phyloP scores from a whole-genome alignment of 2,888 invertebrate species.

The Philonicus albiceps region DNA sequence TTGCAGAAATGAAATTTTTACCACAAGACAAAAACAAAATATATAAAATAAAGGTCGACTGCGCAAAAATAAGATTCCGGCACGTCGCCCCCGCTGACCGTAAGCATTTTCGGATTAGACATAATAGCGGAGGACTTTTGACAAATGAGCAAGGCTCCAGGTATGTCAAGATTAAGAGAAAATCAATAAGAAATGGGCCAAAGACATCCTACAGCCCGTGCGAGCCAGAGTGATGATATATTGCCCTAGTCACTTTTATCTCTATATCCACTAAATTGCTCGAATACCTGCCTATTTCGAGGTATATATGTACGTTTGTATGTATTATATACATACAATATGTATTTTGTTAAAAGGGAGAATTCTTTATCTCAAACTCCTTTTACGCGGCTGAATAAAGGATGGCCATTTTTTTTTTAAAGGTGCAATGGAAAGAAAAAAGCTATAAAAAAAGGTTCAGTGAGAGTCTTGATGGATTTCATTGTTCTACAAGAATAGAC shows the following conservation, averaged over 20 bases:
- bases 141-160: constrained; percentile 9
- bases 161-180: constrained; percentile 9
- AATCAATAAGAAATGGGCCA: neutral
- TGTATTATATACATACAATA: neutral
- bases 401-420: constrained; percentile 7
- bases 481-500: constrained; percentile 15
- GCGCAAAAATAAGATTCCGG: neutral
- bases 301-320: neutral
- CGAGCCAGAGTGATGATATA: constrained; percentile 2
- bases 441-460: neutral
- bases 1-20: neutral
- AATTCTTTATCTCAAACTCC: neutral
- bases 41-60: neutral
- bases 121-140: constrained; percentile 1
- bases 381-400: constrained; percentile 12
- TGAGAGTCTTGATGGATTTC: neutral
- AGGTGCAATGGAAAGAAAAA: constrained; percentile 8
- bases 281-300: constrained; percentile 14
- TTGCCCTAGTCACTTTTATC: neutral
- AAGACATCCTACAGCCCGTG: neutral
- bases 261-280: constrained; percentile 18
- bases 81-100: neutral
- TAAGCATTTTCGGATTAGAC: constrained; percentile 4
- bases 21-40: neutral
- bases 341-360: neutral